Evolutionary conservation across 2,888 invertebrate genomes (phyloP), one percentile per base, ranked within the genome.

Genomic region (Harpalus rufipes): DNA sequence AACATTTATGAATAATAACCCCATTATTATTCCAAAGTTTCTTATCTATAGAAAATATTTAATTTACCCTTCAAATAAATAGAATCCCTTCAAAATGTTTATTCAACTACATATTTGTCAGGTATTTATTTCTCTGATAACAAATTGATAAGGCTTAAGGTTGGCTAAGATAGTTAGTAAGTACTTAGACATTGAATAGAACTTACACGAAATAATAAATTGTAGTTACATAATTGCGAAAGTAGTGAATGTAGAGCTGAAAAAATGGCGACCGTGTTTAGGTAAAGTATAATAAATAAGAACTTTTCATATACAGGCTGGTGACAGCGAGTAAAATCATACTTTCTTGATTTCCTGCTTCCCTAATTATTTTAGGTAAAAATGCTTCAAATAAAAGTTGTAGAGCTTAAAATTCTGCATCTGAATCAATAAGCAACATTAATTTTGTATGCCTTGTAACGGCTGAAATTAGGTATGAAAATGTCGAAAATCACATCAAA

Each of bases 81-180:
- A 7, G 25, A 4, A 10, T 18, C 63, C 18, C 10, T 63, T 63
- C 10, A 10, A 25, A 10, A 10, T 63, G 8, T 63, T 63, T 59
- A 59, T 56, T 56, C 10, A 56, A 14, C 18, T 8, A 12, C 25
- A 63, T 63, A 63, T 63, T 63, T 8, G 63, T 21, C 39, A 68
- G 68, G 68, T 68, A 68, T 32, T 32, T 68, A 39, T 39, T 68
- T 65, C 25, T 68, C 5, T 68, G 68, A 68, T 68, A 68, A 68
- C 63, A 63, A 65, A 68, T 39, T 32, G 68, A 68, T 68, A 68
- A 41, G 41, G 32, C 68, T 6, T 32, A 68, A 12, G 32, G n/a
- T n/a, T 41, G 68, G 10, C 63, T 7, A 68, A 32, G 68, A 68
- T 68, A 68, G 41, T 68, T 39, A 68, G 68, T 68, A 16, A 32